A percentile compares a stretch with the other conserved stretches of the same genome.
These are phyloP conservation scores for Pandion haliaetus DNA, from an alignment of 2,113 vertebrate genomes.

Conservation along the genomic window DNA sequence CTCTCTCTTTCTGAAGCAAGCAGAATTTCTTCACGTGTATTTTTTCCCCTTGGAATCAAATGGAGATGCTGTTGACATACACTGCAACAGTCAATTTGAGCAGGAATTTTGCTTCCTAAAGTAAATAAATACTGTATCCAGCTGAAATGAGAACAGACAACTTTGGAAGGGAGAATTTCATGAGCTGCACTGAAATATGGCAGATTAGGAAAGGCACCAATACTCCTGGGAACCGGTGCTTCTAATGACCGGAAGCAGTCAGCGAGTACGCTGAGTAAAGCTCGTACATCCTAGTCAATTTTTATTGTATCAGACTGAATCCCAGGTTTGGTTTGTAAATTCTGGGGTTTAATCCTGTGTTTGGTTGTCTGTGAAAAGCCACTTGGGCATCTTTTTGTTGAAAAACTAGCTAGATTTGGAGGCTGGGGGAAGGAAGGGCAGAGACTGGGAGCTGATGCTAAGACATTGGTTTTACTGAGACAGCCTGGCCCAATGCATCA, in stretches of 20 bases:
- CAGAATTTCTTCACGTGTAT: neutral
- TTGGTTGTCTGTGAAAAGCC: neutral
- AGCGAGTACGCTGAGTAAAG: neutral
- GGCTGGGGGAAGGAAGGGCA: neutral
- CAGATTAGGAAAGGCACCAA: neutral
- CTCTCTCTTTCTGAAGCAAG: neutral
- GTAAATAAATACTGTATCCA: neutral
- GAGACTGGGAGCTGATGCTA: neutral
- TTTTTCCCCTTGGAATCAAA: neutral
- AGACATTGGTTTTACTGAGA: neutral
- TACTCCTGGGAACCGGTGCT: neutral
- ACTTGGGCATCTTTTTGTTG: neutral
- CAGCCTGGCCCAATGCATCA: neutral
- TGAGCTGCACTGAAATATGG: neutral
- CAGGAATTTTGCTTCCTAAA: neutral
- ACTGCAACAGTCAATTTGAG: neutral
- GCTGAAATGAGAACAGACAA: neutral
- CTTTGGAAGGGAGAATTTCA: neutral
- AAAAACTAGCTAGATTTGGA: neutral
- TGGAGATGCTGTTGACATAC: neutral
- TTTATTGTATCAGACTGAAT: neutral
- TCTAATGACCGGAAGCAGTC: neutral
- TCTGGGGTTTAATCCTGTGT: neutral
- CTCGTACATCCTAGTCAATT: accelerated
- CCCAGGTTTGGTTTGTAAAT: neutral